Evolutionary conservation across 2,888 invertebrate species (phyloP).

Genomic region (Blera fallax): DNA sequence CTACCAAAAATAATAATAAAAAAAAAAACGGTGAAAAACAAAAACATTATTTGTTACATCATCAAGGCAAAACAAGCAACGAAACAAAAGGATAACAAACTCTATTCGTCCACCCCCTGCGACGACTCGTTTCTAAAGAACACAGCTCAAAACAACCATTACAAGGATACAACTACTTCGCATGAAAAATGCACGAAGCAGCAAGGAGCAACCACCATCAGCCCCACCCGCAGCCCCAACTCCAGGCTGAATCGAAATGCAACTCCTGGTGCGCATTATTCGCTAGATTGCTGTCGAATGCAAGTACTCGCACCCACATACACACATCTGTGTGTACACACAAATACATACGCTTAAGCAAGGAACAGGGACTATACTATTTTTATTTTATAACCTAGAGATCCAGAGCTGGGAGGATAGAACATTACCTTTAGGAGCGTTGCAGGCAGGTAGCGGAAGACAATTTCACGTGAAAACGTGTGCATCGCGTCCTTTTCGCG

Average conservation of each 20-base stretch:
- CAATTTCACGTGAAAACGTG: constrained; percentile 54
- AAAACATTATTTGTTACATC: constrained; percentile 67
- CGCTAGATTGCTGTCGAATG: constrained; percentile 66
- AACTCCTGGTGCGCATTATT: constrained; percentile 65
- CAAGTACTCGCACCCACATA: constrained; percentile 34
- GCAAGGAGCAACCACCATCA: not conserved
- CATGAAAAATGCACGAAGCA: constrained; percentile 68
- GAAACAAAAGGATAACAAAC: constrained; percentile 65
- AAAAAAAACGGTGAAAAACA: constrained; percentile 19
- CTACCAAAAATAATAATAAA: not conserved
- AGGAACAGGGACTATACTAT: constrained; percentile 28
- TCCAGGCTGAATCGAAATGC: constrained; percentile 28
- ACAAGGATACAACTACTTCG: constrained; percentile 70
- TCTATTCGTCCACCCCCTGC: constrained; percentile 24
- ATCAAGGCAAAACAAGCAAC: constrained; percentile 43
- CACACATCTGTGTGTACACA: no score
- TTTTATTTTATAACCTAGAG: constrained; percentile 63
- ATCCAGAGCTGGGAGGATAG: constrained; percentile 20
- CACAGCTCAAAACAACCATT: constrained; percentile 69
- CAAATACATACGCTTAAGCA: no score
- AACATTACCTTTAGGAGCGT: constrained; percentile 23
- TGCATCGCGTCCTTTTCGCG: constrained; percentile 50
- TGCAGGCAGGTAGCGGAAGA: constrained; percentile 28
- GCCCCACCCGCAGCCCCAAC: not conserved
- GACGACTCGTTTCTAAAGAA: constrained; percentile 42